These are phyloP conservation scores for Calosoma granatense DNA, from an alignment of 1,140 invertebrate genomes.

Conservation along the genomic window DNA sequence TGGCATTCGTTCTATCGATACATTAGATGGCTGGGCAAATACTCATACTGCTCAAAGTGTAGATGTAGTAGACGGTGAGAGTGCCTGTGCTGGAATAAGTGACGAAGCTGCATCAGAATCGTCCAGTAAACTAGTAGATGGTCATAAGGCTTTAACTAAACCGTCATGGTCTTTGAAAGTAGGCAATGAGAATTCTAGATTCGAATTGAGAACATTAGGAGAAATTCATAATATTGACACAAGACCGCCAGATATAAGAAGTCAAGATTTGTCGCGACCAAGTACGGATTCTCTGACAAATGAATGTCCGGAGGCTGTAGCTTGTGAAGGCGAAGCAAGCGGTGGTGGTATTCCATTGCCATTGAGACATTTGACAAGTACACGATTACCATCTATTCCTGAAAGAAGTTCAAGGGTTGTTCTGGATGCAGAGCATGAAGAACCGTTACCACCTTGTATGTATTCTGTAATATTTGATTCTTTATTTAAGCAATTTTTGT, in stretches of 20 bases:
- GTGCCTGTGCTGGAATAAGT: background rate
- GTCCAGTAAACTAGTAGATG: background rate
- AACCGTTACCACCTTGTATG: slow-evolving; percentile 74
- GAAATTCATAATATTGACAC: slow-evolving; percentile 21
- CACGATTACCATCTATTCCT: slow-evolving; percentile 72
- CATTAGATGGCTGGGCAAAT: slow-evolving; percentile 17
- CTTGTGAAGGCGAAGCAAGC: slow-evolving; percentile 28
- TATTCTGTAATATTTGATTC: slow-evolving; percentile 13
- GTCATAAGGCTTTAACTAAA: background rate
- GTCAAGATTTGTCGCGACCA: slow-evolving; percentile 19
- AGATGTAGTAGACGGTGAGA: background rate
- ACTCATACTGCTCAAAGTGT: background rate
- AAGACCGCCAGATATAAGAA: slow-evolving; percentile 23
- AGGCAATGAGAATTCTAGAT: slow-evolving; percentile 19
- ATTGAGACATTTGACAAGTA: slow-evolving; percentile 60
- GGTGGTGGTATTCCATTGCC: slow-evolving; percentile 42
- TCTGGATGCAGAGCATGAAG: slow-evolving; percentile 59
- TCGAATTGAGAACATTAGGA: slow-evolving; percentile 22
- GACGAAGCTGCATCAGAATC: background rate
- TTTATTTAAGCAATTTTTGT: slow-evolving; percentile 3
- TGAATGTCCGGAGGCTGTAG: slow-evolving; percentile 20
- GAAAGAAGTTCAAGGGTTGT: slow-evolving; percentile 52
- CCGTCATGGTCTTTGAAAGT: slow-evolving; percentile 1
- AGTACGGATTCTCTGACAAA: slow-evolving; percentile 18
- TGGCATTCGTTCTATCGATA: slow-evolving; percentile 28